Evolutionary conservation across 2,888 invertebrate species (phyloP), one percentile per base, ranked within the genome.

Genomic region (Watsonalla cultraria): DNA sequence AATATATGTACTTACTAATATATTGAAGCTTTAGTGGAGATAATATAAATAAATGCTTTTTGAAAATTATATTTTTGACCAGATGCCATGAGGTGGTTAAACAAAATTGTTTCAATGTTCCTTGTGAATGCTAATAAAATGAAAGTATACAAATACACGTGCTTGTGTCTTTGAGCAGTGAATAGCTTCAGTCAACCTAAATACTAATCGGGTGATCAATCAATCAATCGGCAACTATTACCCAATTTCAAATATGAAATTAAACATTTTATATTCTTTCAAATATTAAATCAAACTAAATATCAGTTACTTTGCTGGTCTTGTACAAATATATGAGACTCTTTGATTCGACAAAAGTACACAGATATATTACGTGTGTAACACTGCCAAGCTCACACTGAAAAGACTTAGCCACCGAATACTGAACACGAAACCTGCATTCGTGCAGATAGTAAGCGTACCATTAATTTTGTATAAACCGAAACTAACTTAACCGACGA

Each of bases 21-120:
- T 74, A 69, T 70, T 79, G 75, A 72, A 76, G 72, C 71, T 76
- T 70, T 74, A 76, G 68, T 74, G 75, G 72, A 74, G 66, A 75
- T 70, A 42, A 9, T 42, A 70, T 69, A 74, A 73, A 78, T 86
- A 88, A 88, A 87, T 87, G 85, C 85, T 78, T 78, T 79, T 72
- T 65, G 71, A 78, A 56, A 74, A 73, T 70, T 59, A 68, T 65
- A 54, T 59, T 60, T 55, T 54, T 51, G 62, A 52, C 56, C 47
- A 45, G 55, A 47, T 52, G 51, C 37, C 52, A 61, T 59, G 56
- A 59, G 54, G 60, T 54, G 46, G 57, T 60, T 65, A 61, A 56
- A 58, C 57, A 60, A 62, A 60, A 61, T 59, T 53, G 63, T 46
- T 45, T 51, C 37, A 14, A 51, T 57, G 45, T 48, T 54, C 53